phyloP scores from a whole-genome alignment of 2,113 vertebrate genomes.

The Melospiza georgiana region DNA sequence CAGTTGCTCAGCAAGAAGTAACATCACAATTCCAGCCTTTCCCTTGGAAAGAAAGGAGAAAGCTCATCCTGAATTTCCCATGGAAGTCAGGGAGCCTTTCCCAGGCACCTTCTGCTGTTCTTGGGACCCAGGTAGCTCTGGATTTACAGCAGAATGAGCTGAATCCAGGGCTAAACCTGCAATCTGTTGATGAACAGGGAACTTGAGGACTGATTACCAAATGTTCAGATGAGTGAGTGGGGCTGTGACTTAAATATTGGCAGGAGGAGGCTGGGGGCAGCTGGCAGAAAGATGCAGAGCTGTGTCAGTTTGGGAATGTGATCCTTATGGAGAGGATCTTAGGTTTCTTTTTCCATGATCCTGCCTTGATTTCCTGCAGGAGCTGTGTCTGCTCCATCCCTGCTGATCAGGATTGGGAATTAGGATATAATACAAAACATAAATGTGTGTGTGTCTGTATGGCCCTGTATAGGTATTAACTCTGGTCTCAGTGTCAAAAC shows the following conservation, averaged over 20 bases:
- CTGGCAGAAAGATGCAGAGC: neutral
- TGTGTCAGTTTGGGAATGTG: neutral
- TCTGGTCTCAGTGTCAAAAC: neutral
- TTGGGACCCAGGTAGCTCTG: neutral
- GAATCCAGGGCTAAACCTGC: neutral
- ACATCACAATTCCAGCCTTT: accelerated
- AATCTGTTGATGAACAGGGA: neutral
- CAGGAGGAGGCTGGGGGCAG: neutral
- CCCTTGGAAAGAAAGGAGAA: neutral
- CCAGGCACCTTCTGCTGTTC: neutral
- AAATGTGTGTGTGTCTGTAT: neutral
- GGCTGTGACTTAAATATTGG: neutral
- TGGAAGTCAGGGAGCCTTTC: neutral
- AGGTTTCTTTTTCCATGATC: neutral
- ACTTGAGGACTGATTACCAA: neutral
- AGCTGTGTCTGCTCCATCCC: neutral
- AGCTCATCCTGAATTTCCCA: neutral
- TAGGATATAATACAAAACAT: accelerated
- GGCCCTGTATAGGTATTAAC: accelerated
- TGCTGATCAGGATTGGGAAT: neutral
- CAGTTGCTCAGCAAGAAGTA: neutral
- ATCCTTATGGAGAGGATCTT: neutral
- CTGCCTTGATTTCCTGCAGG: neutral
- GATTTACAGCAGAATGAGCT: neutral
- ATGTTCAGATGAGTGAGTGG: neutral